Base-by-base conservation (phyloP, 1,140 invertebrate species). In the Oryctes rhinoceros region DNA sequence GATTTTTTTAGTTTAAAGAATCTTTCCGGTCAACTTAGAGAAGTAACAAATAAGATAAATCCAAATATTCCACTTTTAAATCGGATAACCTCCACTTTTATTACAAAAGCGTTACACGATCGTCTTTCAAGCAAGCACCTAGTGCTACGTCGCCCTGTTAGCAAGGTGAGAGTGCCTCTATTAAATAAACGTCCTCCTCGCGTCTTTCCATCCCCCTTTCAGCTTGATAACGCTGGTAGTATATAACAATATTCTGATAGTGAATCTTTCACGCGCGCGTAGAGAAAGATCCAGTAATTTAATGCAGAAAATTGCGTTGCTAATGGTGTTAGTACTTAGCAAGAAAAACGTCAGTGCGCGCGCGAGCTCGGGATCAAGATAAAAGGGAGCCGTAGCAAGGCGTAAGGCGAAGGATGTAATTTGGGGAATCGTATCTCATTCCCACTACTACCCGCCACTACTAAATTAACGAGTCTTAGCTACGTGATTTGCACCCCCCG, bases 321-420 rank as follows among this genome's bases (percentile, higher is more conserved):
- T 71, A 71, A 71, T 71, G 65, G 65, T 71, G 65, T 71, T 71
- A 71, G 65, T 71, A 71, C 65, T 71, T 71, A 71, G 65, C 20
- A 37, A 37, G 65, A 71, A 71, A 71, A 71, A 71, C 65, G 65
- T 71, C 15, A 7, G 11, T 18, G 15, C 15, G 15, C 53, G 53
- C 53, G 53, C 53, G 53, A 11, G 49, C 53, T n/a, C 65, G 24
- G 7, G 18, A 71, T 71, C 65, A 71, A 44, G 65, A 71, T 71
- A 71, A 71, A 35, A 71, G 65, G 65, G 35, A 10, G 65, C 65
- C 4, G n/a, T 4, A 15, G 18, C 24, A 24, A 35, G 18, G 24
- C 20, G 65, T 11, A 30, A 18, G 18, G 13, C 65, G 65, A 30
- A 15, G 24, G 20, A 71, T 37, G 35, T 71, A 71, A 71, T 71